Evolutionary conservation across 2,797 vertebrate species (phyloP).

Genomic region (Poecilia wingei): DNA sequence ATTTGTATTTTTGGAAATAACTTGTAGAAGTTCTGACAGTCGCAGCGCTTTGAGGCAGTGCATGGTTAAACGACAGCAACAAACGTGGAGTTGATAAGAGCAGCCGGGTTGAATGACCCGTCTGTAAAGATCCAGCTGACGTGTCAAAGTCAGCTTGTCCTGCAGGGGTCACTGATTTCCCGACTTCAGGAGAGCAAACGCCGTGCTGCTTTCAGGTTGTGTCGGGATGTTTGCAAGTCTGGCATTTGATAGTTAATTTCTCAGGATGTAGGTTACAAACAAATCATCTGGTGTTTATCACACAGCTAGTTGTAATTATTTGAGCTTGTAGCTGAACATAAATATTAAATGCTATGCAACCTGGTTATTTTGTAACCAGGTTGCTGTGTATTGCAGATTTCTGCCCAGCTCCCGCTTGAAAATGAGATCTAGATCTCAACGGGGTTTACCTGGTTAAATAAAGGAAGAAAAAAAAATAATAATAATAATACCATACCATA

Average conservation of each 20-base stretch:
- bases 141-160: not conserved
- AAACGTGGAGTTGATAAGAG: no score
- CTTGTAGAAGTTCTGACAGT: conserved; percentile 28
- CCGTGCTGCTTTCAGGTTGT: conserved; percentile 43
- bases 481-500: no score
- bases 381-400: no score
- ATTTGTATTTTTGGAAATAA: conserved; percentile 47
- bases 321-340: not conserved
- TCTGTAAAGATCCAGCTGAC: not conserved
- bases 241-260: not conserved
- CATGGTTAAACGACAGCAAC: conserved; percentile 43
- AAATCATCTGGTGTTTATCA: not conserved
- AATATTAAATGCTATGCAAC: no score
- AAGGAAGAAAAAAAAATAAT: no score
- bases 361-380: no score
- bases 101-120: not conserved
- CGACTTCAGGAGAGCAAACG: not conserved
- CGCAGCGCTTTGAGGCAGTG: conserved; percentile 59
- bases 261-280: not conserved
- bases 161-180: not conserved
- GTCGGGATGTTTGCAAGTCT: not conserved
- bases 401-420: no score
- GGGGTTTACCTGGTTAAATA: no score
- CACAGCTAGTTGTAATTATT: not conserved
- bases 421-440: no score